phyloP scores from a whole-genome alignment of 2,888 invertebrate genomes.

The Pristionchus mayeri region DNA sequence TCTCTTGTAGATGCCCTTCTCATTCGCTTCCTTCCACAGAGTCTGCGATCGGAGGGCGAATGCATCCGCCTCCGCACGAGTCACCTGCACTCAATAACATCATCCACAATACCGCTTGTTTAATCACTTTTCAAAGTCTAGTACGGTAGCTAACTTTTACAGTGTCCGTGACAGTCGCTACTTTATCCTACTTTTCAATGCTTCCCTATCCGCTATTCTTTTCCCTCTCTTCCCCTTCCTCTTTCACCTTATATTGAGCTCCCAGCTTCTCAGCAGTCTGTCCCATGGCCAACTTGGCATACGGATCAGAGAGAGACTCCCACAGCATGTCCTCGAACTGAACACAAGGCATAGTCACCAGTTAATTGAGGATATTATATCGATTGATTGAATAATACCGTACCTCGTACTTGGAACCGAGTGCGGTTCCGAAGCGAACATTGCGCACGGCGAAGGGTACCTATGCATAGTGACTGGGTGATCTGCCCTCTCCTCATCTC shows the following conservation, averaged over 20 bases:
- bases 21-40: constrained; percentile 87
- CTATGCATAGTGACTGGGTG: constrained; percentile 76
- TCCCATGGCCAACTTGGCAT: constrained; percentile 94
- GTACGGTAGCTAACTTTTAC: no score
- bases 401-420: constrained; percentile 83
- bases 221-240: neutral
- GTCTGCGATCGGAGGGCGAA: constrained; percentile 90
- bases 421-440: constrained; percentile 88
- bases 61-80: constrained; percentile 88
- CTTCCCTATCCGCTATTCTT: neutral
- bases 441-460: constrained; percentile 89
- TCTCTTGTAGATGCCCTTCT: constrained; percentile 89
- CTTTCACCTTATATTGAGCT: constrained; percentile 83
- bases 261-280: constrained; percentile 94
- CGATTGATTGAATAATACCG: neutral
- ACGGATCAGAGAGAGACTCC: constrained; percentile 89
- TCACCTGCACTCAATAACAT: constrained; percentile 81
- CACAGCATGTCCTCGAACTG: constrained; percentile 91
- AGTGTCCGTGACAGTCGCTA: no score
- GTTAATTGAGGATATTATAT: no score
- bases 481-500: neutral
- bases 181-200: neutral
- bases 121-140: no score
- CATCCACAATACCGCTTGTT: no score
- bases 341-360: no score